These are phyloP conservation scores for human DNA, from an alignment of 2,113 vertebrate species.

Conservation along the genomic window GRCh38 chr6:32167501-32168000, in stretches of 20 bases:
- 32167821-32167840: background rate
- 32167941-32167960: background rate
- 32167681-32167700: background rate
- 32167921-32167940: conserved; percentile 66
- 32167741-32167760: background rate
- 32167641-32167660: conserved; percentile 80
- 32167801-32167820: background rate
- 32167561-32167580: conserved; percentile 65
- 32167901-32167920: conserved; percentile 70
- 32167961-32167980: background rate
- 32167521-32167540: conserved; percentile 72
- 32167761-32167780: too few relatives aligned
- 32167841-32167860: background rate
- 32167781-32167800: background rate
- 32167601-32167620: conserved; percentile 80
- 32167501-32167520: conserved; percentile 72
- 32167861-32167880: background rate
- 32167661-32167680: background rate
- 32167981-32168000: conserved; percentile 42
- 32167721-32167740: background rate
- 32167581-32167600: conserved; percentile 77
- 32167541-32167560: conserved; percentile 71
- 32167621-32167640: conserved; percentile 81
- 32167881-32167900: background rate
- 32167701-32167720: background rate